Evolutionary conservation across 2,797 vertebrate genomes (phyloP).

Genomic region (Balearica regulorum): DNA sequence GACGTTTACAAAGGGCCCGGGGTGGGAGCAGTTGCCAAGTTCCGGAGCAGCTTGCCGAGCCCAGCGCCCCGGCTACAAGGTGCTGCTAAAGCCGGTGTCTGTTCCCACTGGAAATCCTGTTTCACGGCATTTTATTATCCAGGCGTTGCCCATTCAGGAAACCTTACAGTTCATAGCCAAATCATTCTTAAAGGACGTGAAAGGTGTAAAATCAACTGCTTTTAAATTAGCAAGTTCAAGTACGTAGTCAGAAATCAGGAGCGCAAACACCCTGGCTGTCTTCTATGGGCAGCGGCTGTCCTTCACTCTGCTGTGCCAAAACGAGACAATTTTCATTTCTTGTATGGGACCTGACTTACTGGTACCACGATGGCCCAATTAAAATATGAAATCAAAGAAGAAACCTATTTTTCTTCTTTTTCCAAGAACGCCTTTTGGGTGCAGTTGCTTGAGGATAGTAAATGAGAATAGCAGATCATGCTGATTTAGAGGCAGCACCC

Average conservation of each 20-base stretch:
- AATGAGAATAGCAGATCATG: not conserved
- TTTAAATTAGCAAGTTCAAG: not conserved
- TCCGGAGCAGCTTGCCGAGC: not conserved
- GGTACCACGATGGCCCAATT: not conserved
- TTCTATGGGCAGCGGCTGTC: rapidly evolving
- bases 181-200: not conserved
- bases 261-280: too few species aligned
- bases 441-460: not conserved
- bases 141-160: not conserved
- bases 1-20: not conserved
- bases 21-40: not conserved
- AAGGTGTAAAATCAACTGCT: not conserved
- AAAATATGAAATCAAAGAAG: not conserved
- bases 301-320: not conserved
- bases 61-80: not conserved
- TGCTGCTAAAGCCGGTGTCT: not conserved
- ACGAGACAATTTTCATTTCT: not conserved
- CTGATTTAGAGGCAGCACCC: not conserved
- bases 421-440: not conserved
- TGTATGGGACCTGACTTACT: not conserved
- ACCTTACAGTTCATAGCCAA: not conserved
- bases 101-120: not conserved
- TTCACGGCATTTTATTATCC: not conserved
- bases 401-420: not conserved
- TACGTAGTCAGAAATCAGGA: not conserved